Evolutionary conservation across 2,888 invertebrate species (phyloP).

Genomic region (Leptinotarsa rubiginosa): DNA sequence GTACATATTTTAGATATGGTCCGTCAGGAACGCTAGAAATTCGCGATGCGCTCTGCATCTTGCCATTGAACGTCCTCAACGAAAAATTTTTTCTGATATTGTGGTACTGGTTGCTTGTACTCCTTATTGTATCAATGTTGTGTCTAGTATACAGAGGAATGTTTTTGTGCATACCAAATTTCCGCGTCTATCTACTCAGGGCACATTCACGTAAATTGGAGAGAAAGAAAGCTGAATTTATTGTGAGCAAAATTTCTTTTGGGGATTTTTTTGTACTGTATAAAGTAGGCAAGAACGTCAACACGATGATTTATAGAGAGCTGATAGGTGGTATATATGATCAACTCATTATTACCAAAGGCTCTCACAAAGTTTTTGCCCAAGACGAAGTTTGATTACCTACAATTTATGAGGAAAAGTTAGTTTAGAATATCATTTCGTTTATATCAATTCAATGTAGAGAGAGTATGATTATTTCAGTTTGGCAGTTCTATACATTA

Average conservation of each 20-base stretch:
- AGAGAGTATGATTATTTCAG: not conserved
- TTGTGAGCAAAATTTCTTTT: constrained; percentile 70
- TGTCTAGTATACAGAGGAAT: constrained; percentile 76
- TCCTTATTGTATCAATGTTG: constrained; percentile 73
- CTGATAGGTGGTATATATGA: constrained; percentile 64
- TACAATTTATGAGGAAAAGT: not conserved
- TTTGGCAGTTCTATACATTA: not conserved
- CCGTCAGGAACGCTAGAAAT: constrained; percentile 71
- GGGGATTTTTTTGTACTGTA: constrained; percentile 85
- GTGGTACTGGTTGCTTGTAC: constrained; percentile 80
- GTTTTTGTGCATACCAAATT: constrained; percentile 70
- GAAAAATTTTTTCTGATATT: constrained; percentile 82
- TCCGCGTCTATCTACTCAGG: constrained; percentile 73
- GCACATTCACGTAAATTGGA: constrained; percentile 72
- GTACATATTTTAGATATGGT: constrained; percentile 72
- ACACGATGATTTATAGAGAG: constrained; percentile 76
- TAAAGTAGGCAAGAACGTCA: constrained; percentile 81
- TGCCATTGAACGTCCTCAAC: constrained; percentile 82
- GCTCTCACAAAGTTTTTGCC: constrained; percentile 38
- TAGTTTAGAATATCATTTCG: not conserved
- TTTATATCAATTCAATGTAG: not conserved
- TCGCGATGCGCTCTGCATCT: constrained; percentile 77
- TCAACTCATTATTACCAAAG: constrained; percentile 37
- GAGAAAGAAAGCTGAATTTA: constrained; percentile 66
- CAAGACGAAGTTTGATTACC: constrained; percentile 28